phyloP scores from a whole-genome alignment of 2,797 vertebrate genomes.

The Eulemur rubriventer region DNA sequence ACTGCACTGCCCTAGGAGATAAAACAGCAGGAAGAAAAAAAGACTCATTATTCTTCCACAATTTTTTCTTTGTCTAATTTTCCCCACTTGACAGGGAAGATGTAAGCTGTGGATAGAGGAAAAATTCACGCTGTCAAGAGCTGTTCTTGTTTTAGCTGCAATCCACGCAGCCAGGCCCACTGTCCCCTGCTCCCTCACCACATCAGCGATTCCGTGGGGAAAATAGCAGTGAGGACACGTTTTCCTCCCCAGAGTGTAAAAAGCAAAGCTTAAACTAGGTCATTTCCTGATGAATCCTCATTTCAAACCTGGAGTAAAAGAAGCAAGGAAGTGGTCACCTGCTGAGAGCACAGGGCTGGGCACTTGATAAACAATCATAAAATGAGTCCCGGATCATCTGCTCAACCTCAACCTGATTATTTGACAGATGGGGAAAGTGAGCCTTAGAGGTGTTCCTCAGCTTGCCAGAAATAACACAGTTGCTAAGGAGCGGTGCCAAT shows the following conservation, averaged over 20 bases:
- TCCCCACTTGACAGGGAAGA: slow-evolving; percentile 53
- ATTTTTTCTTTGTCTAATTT: slow-evolving; percentile 58
- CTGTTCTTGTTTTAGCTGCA: slow-evolving; percentile 42
- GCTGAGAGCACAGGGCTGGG: not conserved
- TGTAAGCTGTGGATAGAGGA: slow-evolving; percentile 47
- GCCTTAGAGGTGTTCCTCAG: not conserved
- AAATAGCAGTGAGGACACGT: not conserved
- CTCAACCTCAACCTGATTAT: not conserved
- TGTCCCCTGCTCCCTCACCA: not conserved
- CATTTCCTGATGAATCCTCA: not conserved
- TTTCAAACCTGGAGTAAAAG: not conserved
- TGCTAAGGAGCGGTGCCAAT: not conserved
- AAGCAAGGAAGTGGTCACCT: not conserved
- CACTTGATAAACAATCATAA: not conserved
- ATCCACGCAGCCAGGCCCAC: not conserved
- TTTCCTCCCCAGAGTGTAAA: not conserved
- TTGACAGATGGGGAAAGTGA: not conserved
- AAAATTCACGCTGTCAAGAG: slow-evolving; percentile 23
- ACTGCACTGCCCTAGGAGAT: not conserved
- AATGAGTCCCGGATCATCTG: not conserved
- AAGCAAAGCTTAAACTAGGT: slow-evolving; percentile 28
- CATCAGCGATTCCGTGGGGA: not conserved
- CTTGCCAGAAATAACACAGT: not conserved
- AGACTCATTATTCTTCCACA: slow-evolving; percentile 20
- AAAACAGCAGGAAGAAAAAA: slow-evolving; percentile 15